These are phyloP conservation scores for Centropus unirufus DNA, from an alignment of 2,113 vertebrate species.

Conservation along the genomic window DNA sequence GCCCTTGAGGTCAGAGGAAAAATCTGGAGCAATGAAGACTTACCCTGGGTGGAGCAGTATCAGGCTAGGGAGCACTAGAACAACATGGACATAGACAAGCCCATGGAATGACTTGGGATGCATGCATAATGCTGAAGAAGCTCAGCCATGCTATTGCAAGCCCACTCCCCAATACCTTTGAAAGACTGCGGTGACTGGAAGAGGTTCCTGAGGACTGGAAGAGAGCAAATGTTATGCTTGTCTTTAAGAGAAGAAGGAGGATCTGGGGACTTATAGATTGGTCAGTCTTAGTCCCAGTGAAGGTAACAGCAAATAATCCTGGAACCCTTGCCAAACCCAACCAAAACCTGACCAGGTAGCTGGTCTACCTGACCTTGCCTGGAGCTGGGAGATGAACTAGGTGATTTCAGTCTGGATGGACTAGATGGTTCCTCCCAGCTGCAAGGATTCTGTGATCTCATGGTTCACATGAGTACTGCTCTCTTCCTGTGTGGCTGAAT, in stretches of 20 bases:
- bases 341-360: neutral
- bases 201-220: neutral
- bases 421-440: neutral
- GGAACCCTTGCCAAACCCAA: neutral
- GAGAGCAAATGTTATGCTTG: neutral
- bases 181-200: neutral
- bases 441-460: neutral
- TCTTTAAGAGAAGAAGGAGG: neutral
- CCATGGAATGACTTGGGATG: neutral
- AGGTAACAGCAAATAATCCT: neutral
- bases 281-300: neutral
- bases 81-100: neutral
- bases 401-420: neutral
- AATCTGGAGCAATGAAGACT: neutral
- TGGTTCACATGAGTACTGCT: neutral
- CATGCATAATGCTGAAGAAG: neutral
- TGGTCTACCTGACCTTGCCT: neutral
- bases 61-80: neutral
- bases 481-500: neutral
- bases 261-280: neutral
- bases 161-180: neutral
- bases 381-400: neutral
- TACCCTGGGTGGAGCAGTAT: neutral
- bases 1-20: neutral
- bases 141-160: neutral